Percentiles rank a stretch among this genome's conserved stretches.
Conservation (phyloP, 2,888 invertebrate species). For the Ormyrus rosae region DNA sequence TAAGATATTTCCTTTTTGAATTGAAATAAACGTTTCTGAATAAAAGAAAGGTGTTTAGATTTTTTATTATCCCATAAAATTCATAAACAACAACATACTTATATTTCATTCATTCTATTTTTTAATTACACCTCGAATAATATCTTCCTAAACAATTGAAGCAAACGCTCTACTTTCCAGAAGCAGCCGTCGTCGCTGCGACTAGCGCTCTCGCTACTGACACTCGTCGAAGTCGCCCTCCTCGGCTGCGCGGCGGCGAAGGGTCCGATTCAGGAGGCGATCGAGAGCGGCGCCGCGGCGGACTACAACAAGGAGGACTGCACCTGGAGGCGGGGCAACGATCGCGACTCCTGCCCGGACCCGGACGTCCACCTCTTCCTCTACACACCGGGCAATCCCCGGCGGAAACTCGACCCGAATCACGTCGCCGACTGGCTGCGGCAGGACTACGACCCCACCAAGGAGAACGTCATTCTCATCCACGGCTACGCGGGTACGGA, state of each 20-base stretch:
- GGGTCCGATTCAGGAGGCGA: conserved; percentile 73
- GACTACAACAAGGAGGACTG: conserved; percentile 83
- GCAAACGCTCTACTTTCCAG: not conserved
- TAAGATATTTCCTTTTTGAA: too few species aligned
- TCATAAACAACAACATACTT: too few species aligned
- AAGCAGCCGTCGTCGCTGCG: not conserved
- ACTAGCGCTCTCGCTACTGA: conserved; percentile 9
- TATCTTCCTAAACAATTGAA: too few species aligned
- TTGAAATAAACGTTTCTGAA: too few species aligned
- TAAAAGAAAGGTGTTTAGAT: too few species aligned
- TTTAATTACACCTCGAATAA: too few species aligned
- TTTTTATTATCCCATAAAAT: too few species aligned
- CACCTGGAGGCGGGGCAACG: conserved; percentile 81
- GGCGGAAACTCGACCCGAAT: conserved; percentile 63
- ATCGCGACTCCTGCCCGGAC: conserved; percentile 84
- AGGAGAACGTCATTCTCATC: conserved; percentile 83
- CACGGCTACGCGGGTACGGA: conserved; percentile 84
- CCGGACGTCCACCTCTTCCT: conserved; percentile 82
- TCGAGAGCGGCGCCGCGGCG: conserved; percentile 74
- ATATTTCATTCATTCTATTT: too few species aligned
- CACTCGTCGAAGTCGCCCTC: not conserved
- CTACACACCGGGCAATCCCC: conserved; percentile 80
- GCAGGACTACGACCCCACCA: conserved; percentile 82
- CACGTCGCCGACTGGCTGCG: conserved; percentile 81
- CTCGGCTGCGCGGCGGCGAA: conserved; percentile 27